Base-by-base conservation (phyloP, 2,888 invertebrate genomes). In the Trachelus stipa region DNA sequence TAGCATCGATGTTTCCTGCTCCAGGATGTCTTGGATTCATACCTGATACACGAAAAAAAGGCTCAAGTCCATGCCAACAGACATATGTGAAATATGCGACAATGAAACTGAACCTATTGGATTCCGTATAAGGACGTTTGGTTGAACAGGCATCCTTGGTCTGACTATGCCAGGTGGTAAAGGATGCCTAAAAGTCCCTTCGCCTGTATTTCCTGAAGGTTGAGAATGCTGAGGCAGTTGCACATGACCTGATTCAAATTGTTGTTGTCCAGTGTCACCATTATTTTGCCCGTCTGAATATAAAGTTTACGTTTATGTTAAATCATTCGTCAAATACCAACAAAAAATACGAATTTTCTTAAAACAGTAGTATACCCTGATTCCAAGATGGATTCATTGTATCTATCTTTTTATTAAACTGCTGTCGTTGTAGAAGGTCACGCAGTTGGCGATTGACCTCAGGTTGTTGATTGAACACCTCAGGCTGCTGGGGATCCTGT, bases 381-480 rank as follows among this genome's bases (percentile, higher is more conserved):
- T 78, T 88, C 91, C 91, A 91, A 34, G 84, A 80, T 73, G 85
- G 83, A 56, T 83, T 83, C 4, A 89, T 84, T 4, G 91, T 90
- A 77, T 94, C 94, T 82, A 94, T 90, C 84, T 94, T 94, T 85
- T 94, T 94, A 80, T 92, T 93, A 76, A 92, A 94, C 80, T 96
- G 95, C 86, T 96, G 96, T 75, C 96, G 92, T 89, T 97, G 97
- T 77, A 97, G 92, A 81, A 97, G 91, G 89, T 97, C 97, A 37
- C 97, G 92, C 73, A 97, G 92, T 87, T 98, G 97, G 6, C 96
- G 93, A 87, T 96, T 96, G 87, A 95, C 93, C 86, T 94, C 94
- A 73, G 92, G 93, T 77, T 92, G 93, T 75, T 92, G 92, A 81
- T 85, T 90, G 73, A 91, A 91, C 3, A 90, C 89, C 69, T 89